phyloP scores from a whole-genome alignment of 2,113 vertebrate species.

The Gracilinanus agilis region DNA sequence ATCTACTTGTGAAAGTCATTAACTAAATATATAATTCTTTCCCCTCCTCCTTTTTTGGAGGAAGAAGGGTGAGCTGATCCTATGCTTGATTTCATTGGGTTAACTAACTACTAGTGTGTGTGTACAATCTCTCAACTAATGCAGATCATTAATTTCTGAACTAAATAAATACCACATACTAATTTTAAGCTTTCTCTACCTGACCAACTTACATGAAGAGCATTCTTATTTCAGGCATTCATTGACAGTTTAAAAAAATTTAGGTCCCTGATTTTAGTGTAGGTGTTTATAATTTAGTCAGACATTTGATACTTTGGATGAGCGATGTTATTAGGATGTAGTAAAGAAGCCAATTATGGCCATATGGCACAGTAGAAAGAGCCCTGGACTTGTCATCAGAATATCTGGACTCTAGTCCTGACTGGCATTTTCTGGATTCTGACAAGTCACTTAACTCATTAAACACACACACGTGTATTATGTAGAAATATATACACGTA shows the following conservation, averaged over 20 bases:
- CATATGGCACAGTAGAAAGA: background rate
- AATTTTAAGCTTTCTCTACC: background rate
- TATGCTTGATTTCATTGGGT: background rate
- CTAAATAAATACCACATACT: slow-evolving; percentile 8
- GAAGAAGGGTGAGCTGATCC: background rate
- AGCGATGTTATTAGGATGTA: slow-evolving; percentile 13
- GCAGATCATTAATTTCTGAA: background rate
- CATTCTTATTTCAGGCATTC: background rate
- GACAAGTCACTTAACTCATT: background rate
- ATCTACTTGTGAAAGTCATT: slow-evolving; percentile 10
- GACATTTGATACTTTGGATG: slow-evolving; percentile 39
- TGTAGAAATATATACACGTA: background rate
- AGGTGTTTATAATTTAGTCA: slow-evolving; percentile 1
- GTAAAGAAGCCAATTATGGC: background rate
- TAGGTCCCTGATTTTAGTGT: slow-evolving; percentile 42
- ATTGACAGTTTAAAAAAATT: slow-evolving; percentile 21
- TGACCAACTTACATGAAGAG: slow-evolving; percentile 20
- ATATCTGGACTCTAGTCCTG: background rate
- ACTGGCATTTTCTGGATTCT: background rate
- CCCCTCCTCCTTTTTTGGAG: background rate
- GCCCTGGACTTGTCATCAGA: background rate
- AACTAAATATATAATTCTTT: background rate
- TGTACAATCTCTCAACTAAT: background rate
- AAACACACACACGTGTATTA: too few species aligned
- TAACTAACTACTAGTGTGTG: background rate